Conservation (phyloP, 2,113 vertebrate species). For the Eidolon helvum region DNA sequence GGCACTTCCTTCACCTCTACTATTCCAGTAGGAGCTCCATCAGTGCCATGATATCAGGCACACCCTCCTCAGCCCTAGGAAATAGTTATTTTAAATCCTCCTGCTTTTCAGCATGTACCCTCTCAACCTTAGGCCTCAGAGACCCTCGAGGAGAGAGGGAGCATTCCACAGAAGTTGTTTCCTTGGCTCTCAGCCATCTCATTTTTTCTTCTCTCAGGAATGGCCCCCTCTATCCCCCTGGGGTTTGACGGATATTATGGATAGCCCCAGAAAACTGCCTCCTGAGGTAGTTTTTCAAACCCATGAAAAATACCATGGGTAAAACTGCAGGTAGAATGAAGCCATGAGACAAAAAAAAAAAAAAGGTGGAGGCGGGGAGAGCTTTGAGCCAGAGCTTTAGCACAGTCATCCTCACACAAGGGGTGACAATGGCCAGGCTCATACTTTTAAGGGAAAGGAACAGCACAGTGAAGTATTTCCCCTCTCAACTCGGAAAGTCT, state of each 20-base stretch:
- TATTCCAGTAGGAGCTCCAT: background rate
- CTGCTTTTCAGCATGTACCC: background rate
- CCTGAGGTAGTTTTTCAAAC: background rate
- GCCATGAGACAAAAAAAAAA: background rate
- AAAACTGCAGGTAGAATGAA: background rate
- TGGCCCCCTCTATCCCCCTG: accelerated
- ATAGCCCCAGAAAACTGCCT: background rate
- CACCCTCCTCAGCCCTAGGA: background rate
- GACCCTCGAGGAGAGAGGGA: background rate
- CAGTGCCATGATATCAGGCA: background rate
- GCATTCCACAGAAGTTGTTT: background rate
- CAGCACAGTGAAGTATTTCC: background rate
- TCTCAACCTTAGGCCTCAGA: background rate
- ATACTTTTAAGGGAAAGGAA: background rate
- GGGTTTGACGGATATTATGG: background rate
- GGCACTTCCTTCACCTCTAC: background rate
- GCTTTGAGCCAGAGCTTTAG: background rate
- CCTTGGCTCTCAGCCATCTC: background rate
- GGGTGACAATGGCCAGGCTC: background rate
- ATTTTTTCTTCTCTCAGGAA: background rate
- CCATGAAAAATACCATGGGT: background rate
- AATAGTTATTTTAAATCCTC: background rate
- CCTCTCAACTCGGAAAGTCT: background rate
- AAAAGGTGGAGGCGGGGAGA: background rate
- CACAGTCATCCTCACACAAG: background rate